A percentile compares a stretch with the other conserved stretches of the same genome.
phyloP scores from a whole-genome alignment of 2,113 vertebrate genomes.

The Tragelaphus buxtoni region DNA sequence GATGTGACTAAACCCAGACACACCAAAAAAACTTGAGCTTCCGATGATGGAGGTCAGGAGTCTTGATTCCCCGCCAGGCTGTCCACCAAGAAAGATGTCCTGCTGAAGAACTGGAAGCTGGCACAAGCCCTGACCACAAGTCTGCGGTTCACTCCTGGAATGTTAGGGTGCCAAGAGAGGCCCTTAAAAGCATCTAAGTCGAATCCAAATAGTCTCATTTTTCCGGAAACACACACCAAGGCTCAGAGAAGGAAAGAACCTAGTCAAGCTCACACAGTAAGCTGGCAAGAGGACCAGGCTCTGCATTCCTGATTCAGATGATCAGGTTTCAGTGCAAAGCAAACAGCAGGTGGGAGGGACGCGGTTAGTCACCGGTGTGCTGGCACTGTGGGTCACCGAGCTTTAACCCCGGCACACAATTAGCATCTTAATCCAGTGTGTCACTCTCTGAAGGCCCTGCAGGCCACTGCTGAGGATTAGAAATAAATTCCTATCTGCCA shows the following conservation, averaged over 20 bases:
- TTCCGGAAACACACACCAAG: background rate
- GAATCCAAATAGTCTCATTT: background rate
- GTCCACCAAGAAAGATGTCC: background rate
- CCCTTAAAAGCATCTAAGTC: background rate
- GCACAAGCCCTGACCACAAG: background rate
- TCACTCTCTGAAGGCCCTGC: background rate
- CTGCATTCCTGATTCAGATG: background rate
- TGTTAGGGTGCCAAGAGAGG: background rate
- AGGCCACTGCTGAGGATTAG: background rate
- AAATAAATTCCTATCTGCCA: background rate
- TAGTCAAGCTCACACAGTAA: background rate
- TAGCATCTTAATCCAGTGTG: background rate
- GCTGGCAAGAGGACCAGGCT: background rate
- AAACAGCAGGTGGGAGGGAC: background rate
- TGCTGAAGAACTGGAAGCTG: background rate
- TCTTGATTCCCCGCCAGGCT: background rate
- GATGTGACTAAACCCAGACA: constrained; percentile 22
- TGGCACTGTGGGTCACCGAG: background rate
- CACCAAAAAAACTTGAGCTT: background rate
- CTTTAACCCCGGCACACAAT: background rate
- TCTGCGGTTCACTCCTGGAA: background rate
- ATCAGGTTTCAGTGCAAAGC: background rate
- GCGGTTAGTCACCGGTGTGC: background rate
- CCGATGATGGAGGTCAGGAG: background rate
- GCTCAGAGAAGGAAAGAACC: background rate